Conservation (phyloP, 2,888 invertebrate species). For the Aphodius granarius region DNA sequence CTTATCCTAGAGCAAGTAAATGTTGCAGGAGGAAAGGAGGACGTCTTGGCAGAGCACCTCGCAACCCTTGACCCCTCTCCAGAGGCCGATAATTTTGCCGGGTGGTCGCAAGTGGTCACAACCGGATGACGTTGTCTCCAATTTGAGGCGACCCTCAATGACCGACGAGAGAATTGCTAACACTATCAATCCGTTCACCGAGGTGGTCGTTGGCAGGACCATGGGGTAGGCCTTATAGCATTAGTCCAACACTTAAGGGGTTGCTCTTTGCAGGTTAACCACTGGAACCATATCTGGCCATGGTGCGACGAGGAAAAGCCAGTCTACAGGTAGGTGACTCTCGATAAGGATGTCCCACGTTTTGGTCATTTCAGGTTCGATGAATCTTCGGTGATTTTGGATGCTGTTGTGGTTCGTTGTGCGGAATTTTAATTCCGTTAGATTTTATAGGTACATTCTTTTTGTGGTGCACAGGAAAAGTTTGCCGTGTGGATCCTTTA, state of each 20-base stretch:
- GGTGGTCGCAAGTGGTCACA: constrained; percentile 79
- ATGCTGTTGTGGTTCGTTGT: not conserved
- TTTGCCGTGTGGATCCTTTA: no score
- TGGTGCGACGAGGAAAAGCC: constrained; percentile 60
- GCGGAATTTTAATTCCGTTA: no score
- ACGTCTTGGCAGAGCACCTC: constrained; percentile 43
- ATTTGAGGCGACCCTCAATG: constrained; percentile 56
- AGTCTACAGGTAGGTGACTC: constrained; percentile 59
- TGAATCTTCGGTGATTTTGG: not conserved
- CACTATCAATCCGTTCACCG: constrained; percentile 81
- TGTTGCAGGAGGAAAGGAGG: constrained; percentile 50
- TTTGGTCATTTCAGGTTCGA: not conserved
- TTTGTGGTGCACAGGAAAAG: no score
- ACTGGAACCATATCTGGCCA: constrained; percentile 65
- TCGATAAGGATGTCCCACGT: constrained; percentile 1
- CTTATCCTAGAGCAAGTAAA: constrained; percentile 1
- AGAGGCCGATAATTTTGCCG: constrained; percentile 73
- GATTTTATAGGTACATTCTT: no score
- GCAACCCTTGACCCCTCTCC: constrained; percentile 63
- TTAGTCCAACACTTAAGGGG: constrained; percentile 29
- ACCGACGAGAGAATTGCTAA: constrained; percentile 88
- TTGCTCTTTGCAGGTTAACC: constrained; percentile 63
- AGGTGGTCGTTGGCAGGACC: constrained; percentile 80
- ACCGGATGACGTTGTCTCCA: constrained; percentile 71
- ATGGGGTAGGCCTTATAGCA: constrained; percentile 69